phyloP scores from a whole-genome alignment of 2,113 vertebrate genomes.

The Tachycineta bicolor region DNA sequence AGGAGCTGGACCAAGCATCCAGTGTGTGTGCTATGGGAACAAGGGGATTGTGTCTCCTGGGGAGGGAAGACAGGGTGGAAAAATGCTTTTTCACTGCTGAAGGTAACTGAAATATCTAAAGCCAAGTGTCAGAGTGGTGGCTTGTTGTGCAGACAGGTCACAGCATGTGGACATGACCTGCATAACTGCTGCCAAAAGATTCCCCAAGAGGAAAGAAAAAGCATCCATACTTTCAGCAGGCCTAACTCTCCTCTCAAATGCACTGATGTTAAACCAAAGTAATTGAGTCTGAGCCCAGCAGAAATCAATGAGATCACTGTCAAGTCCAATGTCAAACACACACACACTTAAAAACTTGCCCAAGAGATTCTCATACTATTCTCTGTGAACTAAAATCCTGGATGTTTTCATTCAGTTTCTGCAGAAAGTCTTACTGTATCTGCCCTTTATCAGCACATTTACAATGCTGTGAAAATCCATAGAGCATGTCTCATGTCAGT shows the following conservation, averaged over 20 bases:
- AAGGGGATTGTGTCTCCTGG: background rate
- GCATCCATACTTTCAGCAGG: background rate
- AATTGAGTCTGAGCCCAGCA: background rate
- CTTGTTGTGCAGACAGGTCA: background rate
- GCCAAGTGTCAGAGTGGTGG: background rate
- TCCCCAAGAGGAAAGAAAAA: background rate
- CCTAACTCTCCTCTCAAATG: background rate
- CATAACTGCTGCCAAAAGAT: background rate
- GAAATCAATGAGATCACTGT: constrained; percentile 16
- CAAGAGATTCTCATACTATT: background rate
- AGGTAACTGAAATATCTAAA: background rate
- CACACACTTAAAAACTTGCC: background rate
- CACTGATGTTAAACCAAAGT: background rate
- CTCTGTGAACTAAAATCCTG: background rate
- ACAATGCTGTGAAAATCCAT: background rate
- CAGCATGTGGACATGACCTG: background rate
- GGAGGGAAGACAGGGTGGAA: background rate
- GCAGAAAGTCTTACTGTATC: background rate
- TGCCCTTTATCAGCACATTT: background rate
- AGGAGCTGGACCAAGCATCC: background rate
- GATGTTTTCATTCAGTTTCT: background rate
- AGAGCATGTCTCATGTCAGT: background rate
- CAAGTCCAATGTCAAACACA: constrained; percentile 3
- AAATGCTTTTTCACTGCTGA: background rate
- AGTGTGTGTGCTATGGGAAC: background rate